Evolutionary conservation across 2,797 vertebrate species (phyloP), one percentile per base, ranked within the genome.

Genomic region (Steatocranus sp.): DNA sequence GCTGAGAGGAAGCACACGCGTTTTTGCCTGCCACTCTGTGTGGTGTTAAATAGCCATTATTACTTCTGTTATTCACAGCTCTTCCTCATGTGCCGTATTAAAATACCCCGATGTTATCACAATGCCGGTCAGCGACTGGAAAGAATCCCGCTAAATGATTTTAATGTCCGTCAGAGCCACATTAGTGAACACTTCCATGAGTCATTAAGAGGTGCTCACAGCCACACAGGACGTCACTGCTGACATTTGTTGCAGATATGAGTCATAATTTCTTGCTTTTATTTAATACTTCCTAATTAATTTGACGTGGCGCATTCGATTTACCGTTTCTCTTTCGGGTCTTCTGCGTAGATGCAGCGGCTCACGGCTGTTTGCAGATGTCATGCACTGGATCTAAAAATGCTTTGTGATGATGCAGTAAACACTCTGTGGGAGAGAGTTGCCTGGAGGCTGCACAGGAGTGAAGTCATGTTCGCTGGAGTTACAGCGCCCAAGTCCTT

Each of bases 191-290:
- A 68, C 75, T 76, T 88, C 85, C 66, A 30, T 94, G 92, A 95
- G 86, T 94, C 93, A 94, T 81, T 83, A 85, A 84, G 87, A 90
- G 87, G 49, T 61, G 82, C 83, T 88, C 87, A 23, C 78, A 88
- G 83, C 82, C 86, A 88, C 82, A 10, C 66, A 80, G 80, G 89
- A 95, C 90, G 92, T 95, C 93, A 94, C 86, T 23, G 86, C 89
- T 95, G 93, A 95, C 92, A 94, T 95, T 95, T 93, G 88, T 91
- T 84, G 74, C 81, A 83, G 54, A 90, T 81, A 82, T 94, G 93
- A 94, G 74, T 94, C 94, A 94, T 41, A 86, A 66, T 84, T 85
- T 89, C 78, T 92, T 84, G 54, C 68, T 84, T 84, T 91, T 83
- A 88, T 92, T 81, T 12, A 86, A 89, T 82, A 58, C 75, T 78